phyloP scores from a whole-genome alignment of 2,113 vertebrate species.

The Istiophorus platypterus region DNA sequence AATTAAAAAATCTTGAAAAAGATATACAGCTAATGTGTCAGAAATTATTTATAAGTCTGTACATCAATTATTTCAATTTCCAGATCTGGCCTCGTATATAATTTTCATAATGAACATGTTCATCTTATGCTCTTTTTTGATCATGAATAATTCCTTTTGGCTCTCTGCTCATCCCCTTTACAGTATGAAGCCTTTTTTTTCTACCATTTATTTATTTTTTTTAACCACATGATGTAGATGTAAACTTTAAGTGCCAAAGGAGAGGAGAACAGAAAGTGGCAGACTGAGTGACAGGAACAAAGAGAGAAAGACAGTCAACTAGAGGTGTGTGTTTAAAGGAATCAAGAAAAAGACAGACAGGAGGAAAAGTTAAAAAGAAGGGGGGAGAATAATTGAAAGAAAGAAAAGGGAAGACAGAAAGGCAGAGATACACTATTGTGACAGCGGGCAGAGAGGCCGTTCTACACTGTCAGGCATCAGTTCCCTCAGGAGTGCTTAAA shows the following conservation, averaged over 20 bases:
- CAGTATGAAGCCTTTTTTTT: background rate
- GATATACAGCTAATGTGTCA: too few species aligned
- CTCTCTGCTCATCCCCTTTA: background rate
- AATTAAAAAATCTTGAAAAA: background rate
- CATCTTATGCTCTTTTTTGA: background rate
- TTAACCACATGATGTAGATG: background rate
- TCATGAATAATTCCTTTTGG: background rate
- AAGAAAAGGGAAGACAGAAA: conserved; percentile 19
- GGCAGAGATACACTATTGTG: conserved; percentile 29
- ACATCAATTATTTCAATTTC: background rate
- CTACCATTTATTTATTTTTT: background rate
- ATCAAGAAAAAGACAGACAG: conserved; percentile 35
- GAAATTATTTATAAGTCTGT: too few species aligned
- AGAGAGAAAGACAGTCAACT: conserved; percentile 11
- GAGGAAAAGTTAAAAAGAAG: conserved; percentile 22
- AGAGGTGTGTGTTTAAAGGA: conserved; percentile 32
- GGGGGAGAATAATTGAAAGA: conserved; percentile 6
- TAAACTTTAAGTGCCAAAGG: background rate
- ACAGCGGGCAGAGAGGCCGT: conserved; percentile 51
- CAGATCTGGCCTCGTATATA: too few species aligned
- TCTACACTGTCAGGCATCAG: conserved; percentile 63
- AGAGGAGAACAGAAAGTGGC: background rate
- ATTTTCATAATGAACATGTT: background rate
- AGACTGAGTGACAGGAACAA: conserved; percentile 2
- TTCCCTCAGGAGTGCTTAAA: conserved; percentile 72